Conservation (phyloP, 2,888 invertebrate species). For the Brenthis daphne region DNA sequence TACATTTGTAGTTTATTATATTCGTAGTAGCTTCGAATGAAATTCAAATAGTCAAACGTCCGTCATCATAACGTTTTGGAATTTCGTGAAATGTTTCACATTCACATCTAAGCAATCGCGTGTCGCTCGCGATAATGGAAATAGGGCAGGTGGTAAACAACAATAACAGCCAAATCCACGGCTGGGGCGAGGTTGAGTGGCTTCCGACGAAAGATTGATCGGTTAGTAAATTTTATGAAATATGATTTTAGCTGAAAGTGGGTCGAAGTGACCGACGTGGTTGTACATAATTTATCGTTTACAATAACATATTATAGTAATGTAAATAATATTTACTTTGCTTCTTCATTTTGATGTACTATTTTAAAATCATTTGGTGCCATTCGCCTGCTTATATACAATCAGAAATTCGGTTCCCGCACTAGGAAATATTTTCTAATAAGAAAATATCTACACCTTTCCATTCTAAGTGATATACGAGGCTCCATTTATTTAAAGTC, state of each 20-base stretch:
- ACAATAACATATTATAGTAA: slow-evolving; percentile 2
- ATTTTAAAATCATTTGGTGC: neutral
- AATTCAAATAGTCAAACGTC: slow-evolving; percentile 21
- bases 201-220: slow-evolving; percentile 77
- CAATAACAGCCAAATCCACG: slow-evolving; percentile 63
- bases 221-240: slow-evolving; percentile 74
- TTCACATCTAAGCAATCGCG: slow-evolving; percentile 52
- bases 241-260: slow-evolving; percentile 59
- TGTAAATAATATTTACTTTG: neutral
- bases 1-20: too few species aligned
- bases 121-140: slow-evolving; percentile 60
- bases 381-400: too few species aligned
- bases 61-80: slow-evolving; percentile 23
- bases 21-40: too few species aligned
- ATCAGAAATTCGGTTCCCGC: too few species aligned
- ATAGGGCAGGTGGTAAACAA: slow-evolving; percentile 63
- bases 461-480: slow-evolving; percentile 2
- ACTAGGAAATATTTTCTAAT: too few species aligned
- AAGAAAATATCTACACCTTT: too few species aligned
- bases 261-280: slow-evolving; percentile 18
- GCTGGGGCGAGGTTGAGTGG: slow-evolving; percentile 67
- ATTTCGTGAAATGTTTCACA: slow-evolving; percentile 43
- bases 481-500: slow-evolving; percentile 5
- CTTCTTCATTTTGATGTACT: neutral
- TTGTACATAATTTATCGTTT: slow-evolving; percentile 7